Conservation (phyloP, 2,888 invertebrate genomes). For the Callinectes sapidus region DNA sequence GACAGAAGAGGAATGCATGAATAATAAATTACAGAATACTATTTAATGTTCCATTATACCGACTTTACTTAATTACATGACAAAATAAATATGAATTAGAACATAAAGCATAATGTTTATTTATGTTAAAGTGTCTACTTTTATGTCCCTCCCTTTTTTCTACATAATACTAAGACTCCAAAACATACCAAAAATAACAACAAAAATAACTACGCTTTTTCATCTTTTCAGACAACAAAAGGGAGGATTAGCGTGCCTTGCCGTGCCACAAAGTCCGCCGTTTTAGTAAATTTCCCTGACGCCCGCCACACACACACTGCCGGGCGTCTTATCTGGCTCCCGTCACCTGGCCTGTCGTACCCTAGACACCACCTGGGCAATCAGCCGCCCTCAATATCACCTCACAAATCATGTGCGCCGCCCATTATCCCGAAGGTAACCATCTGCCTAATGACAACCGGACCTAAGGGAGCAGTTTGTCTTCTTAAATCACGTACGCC, state of each 20-base stretch:
- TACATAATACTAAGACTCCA: not conserved
- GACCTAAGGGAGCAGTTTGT: constrained; percentile 23
- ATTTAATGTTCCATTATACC: too few relatives aligned
- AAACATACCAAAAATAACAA: not conserved
- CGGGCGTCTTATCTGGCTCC: not conserved
- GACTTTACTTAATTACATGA: too few relatives aligned
- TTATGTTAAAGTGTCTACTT: not conserved
- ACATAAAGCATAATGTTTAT: not conserved
- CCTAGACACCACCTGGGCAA: constrained; percentile 14
- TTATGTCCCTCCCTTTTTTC: not conserved
- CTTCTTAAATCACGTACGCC: constrained; percentile 14
- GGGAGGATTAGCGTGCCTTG: not conserved
- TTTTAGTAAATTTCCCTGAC: not conserved
- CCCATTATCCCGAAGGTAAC: constrained; percentile 29
- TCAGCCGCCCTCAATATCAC: constrained; percentile 24
- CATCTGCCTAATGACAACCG: constrained; percentile 34
- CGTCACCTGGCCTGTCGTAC: constrained; percentile 14
- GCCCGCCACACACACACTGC: not conserved
- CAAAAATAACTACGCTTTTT: not conserved
- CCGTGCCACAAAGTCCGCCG: not conserved
- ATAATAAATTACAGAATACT: too few relatives aligned
- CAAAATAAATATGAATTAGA: not conserved
- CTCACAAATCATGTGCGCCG: constrained; percentile 24
- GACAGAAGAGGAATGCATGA: too few relatives aligned
- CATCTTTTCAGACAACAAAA: not conserved